Conservation (phyloP, 2,888 invertebrate genomes). For the Lacanobia wlatinum region DNA sequence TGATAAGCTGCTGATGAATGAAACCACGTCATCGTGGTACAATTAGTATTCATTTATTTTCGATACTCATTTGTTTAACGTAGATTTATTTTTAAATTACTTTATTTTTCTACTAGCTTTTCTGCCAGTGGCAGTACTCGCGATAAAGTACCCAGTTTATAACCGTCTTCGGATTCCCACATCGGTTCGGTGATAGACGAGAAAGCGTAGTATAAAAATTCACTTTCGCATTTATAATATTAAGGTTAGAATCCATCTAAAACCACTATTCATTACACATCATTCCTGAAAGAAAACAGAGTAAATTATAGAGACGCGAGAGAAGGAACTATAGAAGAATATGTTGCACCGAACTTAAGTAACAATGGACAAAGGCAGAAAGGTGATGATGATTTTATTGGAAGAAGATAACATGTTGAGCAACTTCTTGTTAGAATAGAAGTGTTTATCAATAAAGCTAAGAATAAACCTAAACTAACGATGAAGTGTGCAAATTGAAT, state of each 20-base stretch:
- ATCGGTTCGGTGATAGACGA: too few relatives aligned
- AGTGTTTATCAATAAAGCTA: not conserved
- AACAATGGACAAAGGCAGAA: not conserved
- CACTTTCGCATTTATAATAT: too few relatives aligned
- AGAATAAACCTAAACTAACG: not conserved
- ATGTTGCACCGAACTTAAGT: not conserved
- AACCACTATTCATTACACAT: too few relatives aligned
- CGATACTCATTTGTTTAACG: not conserved
- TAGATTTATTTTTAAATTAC: too few relatives aligned
- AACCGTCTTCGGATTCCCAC: too few relatives aligned
- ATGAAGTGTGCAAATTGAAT: not conserved
- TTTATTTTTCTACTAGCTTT: not conserved
- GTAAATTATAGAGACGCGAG: not conserved
- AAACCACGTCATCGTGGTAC: constrained; percentile 24
- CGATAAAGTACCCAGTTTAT: too few relatives aligned
- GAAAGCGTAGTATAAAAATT: too few relatives aligned
- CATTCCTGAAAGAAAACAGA: too few relatives aligned
- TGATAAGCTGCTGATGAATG: constrained; percentile 30
- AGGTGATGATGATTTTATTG: not conserved
- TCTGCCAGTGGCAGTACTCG: too few relatives aligned
- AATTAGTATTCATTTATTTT: not conserved
- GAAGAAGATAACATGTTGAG: not conserved
- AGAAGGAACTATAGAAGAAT: not conserved
- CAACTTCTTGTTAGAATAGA: not conserved
- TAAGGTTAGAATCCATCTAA: too few relatives aligned